Percentiles rank a stretch among this genome's conserved stretches.
phyloP scores from a whole-genome alignment of 2,888 invertebrate genomes.

The Tetropium fuscum region DNA sequence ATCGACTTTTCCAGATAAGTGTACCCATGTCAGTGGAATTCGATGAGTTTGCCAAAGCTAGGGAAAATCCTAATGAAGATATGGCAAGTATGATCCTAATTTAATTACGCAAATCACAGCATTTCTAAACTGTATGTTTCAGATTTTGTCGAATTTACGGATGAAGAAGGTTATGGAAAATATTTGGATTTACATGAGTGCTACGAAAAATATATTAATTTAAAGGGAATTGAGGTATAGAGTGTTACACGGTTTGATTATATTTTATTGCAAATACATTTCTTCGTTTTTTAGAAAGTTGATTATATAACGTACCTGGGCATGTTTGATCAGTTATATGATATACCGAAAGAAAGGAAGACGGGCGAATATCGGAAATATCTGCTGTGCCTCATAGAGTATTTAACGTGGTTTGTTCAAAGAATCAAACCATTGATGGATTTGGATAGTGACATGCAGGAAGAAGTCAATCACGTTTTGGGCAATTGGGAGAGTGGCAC shows the following conservation, averaged over 20 bases:
- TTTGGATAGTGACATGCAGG: conserved; percentile 81
- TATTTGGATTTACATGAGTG: conserved; percentile 98
- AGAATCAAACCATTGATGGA: conserved; percentile 90
- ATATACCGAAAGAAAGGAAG: conserved; percentile 92
- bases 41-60: conserved; percentile 89
- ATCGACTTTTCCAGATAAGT: conserved; percentile 73
- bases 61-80: conserved; percentile 92
- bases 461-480: conserved; percentile 84
- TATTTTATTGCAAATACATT: too few relatives aligned
- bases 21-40: conserved; percentile 98
- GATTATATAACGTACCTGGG: conserved; percentile 97
- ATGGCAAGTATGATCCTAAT: conserved; percentile 72
- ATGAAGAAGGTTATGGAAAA: conserved; percentile 99
- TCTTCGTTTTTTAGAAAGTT: conserved; percentile 73
- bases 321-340: conserved; percentile 95
- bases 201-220: conserved; percentile 94
- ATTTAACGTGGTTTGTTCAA: conserved; percentile 84
- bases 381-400: conserved; percentile 84
- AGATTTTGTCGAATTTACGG: conserved; percentile 95
- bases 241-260: too few relatives aligned
- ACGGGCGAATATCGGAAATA: conserved; percentile 91
- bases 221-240: conserved; percentile 96
- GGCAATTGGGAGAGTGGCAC: conserved; percentile 89
- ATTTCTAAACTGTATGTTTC: conserved; percentile 45
- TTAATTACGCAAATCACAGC: not conserved